These are phyloP conservation scores for Alligator sinensis DNA, from an alignment of 2,113 vertebrate genomes.

Conservation along the genomic window DNA sequence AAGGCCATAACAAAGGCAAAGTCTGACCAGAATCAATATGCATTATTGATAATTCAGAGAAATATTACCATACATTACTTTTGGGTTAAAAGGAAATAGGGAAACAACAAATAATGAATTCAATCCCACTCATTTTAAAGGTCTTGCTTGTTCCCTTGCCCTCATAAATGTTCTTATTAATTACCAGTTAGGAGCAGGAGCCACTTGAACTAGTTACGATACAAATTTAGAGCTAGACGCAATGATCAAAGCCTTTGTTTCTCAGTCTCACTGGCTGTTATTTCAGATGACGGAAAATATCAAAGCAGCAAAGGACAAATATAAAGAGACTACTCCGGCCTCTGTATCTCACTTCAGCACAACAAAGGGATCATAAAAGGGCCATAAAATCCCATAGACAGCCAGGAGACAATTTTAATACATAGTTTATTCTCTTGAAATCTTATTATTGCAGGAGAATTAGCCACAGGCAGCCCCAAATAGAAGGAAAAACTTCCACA, in stretches of 20 bases:
- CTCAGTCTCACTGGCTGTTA: neutral
- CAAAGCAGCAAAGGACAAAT: neutral
- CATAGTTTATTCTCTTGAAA: no score
- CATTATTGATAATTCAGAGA: accelerated
- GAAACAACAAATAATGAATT: neutral
- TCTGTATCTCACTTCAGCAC: neutral
- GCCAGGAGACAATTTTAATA: neutral
- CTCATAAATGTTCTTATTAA: accelerated
- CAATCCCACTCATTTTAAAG: neutral
- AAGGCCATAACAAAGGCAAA: neutral
- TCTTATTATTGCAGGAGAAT: no score
- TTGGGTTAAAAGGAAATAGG: neutral
- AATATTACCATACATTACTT: accelerated
- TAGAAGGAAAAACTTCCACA: no score
- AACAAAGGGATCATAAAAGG: neutral
- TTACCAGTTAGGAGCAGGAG: accelerated
- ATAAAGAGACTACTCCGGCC: neutral
- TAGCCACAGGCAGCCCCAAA: no score
- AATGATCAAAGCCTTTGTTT: neutral
- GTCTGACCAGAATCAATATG: no score
- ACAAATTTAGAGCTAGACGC: accelerated
- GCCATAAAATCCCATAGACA: neutral
- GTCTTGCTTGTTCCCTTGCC: neutral
- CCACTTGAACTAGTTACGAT: accelerated
- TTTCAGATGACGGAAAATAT: neutral